Conservation (phyloP, 2,113 vertebrate genomes). For the Cardinalis cardinalis region DNA sequence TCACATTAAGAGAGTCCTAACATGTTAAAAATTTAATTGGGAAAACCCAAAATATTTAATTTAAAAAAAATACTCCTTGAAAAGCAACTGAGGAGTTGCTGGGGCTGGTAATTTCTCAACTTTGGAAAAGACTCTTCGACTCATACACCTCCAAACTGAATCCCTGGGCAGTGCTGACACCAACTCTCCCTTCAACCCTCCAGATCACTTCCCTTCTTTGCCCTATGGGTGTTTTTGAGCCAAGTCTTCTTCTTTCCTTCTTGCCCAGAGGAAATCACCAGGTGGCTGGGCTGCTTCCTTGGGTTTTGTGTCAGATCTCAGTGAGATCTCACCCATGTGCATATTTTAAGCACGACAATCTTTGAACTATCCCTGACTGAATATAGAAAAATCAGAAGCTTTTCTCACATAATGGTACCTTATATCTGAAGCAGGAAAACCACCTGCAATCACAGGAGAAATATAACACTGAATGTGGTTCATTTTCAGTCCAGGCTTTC, state of each 20-base stretch:
- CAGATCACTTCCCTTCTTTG: background rate
- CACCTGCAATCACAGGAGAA: background rate
- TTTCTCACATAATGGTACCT: background rate
- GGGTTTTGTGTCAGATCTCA: background rate
- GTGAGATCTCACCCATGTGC: background rate
- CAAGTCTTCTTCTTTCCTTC: background rate
- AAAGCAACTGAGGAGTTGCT: background rate
- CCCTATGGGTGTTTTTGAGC: background rate
- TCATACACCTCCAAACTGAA: background rate
- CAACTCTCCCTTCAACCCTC: background rate
- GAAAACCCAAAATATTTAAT: background rate
- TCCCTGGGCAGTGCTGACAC: background rate
- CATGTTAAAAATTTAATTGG: background rate
- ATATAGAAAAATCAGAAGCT: background rate
- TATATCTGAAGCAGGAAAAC: background rate
- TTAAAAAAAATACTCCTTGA: background rate
- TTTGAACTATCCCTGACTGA: background rate
- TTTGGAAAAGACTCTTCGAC: background rate
- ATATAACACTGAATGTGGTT: background rate
- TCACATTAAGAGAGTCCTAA: background rate
- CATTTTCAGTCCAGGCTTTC: background rate
- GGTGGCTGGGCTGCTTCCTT: background rate
- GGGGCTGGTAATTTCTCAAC: background rate
- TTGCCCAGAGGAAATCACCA: background rate
- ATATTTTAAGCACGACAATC: background rate